Evolutionary conservation across 2,113 vertebrate species (phyloP), one percentile per base, ranked within the genome.

Genomic region (Lipotes vexillifer): DNA sequence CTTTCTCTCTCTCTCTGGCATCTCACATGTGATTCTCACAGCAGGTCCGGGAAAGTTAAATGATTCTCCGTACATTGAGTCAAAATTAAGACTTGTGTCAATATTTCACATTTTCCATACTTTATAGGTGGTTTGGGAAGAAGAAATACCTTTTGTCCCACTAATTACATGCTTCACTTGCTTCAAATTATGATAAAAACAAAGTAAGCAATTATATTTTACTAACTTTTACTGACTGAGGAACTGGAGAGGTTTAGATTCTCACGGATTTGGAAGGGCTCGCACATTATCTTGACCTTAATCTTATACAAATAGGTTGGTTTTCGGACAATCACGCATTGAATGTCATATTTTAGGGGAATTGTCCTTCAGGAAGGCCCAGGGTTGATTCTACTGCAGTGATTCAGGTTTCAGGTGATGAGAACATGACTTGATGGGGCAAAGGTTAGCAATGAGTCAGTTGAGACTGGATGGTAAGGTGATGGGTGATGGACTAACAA

Each of bases 1-100:
- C 4, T 0, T 13, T 0, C 4, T 0, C 17, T 0, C 4, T 0
- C 17, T 0, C 17, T 0, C 4, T 0, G 63, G 17, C 3, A 63
- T 88, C 36, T 85, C 18, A 52, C 46, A 31, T 65, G 14, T 74
- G 55, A 80, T 46, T 88, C 27, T 88, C 23, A 71, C 2, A 44
- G 11, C 5, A 82, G 31, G 2, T 33, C 23, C 7, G 29, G 21
- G 33, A 63, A 66, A 57, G 17, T 78, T 75, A 44, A n/a, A 63
- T 83, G 18, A n/a, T 52, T 94, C 52, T 87, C 1, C 44, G 25
- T n/a, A n/a, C 1, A 80, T 29, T 41, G 46, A 74, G 8, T 74
- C 7, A 69, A 80, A 74, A 75, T 63, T 75, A 57, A 33, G 38
- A 72, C 49, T 52, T 71, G 2, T 3, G 12, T 71, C 15, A 57